Percentiles rank a stretch among this genome's conserved stretches.
Conservation (phyloP, 2,888 invertebrate genomes). For the Rhaphigaster nebulosa region DNA sequence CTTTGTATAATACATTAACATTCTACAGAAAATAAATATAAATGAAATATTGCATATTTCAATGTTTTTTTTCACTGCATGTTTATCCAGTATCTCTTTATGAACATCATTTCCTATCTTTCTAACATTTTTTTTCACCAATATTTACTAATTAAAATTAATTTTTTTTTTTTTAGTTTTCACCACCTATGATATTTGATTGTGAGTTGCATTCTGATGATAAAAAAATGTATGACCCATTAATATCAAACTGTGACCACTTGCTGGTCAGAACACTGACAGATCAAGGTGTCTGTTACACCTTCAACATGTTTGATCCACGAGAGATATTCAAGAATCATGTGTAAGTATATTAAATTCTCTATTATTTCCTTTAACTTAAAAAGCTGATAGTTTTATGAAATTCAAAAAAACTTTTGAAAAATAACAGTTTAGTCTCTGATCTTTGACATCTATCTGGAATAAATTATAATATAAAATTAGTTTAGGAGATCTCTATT, state of each 20-base stretch:
- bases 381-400: not conserved
- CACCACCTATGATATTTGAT: slow-evolving; percentile 44
- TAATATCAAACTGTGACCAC: slow-evolving; percentile 15
- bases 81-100: no score
- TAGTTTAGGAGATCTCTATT: no score
- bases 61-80: no score
- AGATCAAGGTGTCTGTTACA: slow-evolving; percentile 55
- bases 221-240: not conserved
- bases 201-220: slow-evolving; percentile 4
- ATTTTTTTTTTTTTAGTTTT: not conserved
- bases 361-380: not conserved
- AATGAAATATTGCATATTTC: not conserved
- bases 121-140: not conserved
- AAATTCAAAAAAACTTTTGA: no score
- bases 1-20: not conserved
- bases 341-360: slow-evolving; percentile 24
- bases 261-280: slow-evolving; percentile 45
- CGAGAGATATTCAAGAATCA: slow-evolving; percentile 33
- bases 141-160: not conserved
- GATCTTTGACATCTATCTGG: no score
- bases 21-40: not conserved
- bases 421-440: no score
- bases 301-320: slow-evolving; percentile 52
- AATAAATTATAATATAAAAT: no score
- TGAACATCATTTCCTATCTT: not conserved